Conservation (phyloP, 2,113 vertebrate genomes). For the Salvelinus namaycush region DNA sequence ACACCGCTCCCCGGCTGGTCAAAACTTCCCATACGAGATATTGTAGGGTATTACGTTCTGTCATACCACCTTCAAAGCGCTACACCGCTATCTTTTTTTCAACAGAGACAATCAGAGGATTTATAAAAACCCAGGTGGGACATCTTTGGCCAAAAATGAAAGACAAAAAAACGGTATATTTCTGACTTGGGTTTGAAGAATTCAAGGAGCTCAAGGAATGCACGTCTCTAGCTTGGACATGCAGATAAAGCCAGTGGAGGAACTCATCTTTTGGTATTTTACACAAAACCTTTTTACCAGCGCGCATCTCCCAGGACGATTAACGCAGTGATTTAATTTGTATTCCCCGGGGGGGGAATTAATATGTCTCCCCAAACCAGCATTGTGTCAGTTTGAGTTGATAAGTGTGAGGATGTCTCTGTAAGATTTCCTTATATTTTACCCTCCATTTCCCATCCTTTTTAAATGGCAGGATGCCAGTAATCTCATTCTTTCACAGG, state of each 20-base stretch:
- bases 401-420: conserved; percentile 60
- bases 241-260: conserved; percentile 67
- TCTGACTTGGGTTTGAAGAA: conserved; percentile 44
- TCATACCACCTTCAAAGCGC: conserved; percentile 63
- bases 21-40: conserved; percentile 37
- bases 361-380: conserved; percentile 68
- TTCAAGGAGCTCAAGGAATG: conserved; percentile 57
- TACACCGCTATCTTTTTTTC: conserved; percentile 60
- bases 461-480: neutral
- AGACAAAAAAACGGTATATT: conserved; percentile 31
- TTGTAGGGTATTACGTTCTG: conserved; percentile 49
- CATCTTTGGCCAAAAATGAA: conserved; percentile 23
- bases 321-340: conserved; percentile 74
- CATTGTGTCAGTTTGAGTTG: conserved; percentile 70
- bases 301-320: conserved; percentile 68
- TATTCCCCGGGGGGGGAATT: conserved; percentile 74
- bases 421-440: conserved; percentile 62
- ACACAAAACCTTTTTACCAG: conserved; percentile 75
- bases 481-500: conserved; percentile 20
- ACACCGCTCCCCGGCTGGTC: conserved; percentile 50
- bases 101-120: conserved; percentile 68
- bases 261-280: conserved; percentile 78
- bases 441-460: conserved; percentile 14
- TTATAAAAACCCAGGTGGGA: conserved; percentile 47
- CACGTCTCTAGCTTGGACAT: conserved; percentile 59